Percentiles rank a stretch among this genome's conserved stretches.
Evolutionary conservation across 2,888 invertebrate genomes (phyloP).

Genomic region (Alsophila aescularia): DNA sequence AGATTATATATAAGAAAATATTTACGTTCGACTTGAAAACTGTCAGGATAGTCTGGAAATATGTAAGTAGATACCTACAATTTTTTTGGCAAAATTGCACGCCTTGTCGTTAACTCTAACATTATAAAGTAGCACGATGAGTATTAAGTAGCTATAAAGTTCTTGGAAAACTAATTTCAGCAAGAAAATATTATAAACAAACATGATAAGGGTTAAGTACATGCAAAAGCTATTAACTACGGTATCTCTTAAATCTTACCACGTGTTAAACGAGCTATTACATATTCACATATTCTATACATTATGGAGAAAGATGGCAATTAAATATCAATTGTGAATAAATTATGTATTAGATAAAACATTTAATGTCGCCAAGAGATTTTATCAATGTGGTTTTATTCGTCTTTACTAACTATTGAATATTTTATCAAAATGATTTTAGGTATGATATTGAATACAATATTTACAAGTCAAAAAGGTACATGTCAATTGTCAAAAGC

Average conservation of each 20-base stretch:
- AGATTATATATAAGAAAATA: too few species aligned
- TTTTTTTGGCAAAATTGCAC: too few species aligned
- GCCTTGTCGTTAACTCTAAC: background rate
- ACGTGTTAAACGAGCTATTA: constrained; percentile 19
- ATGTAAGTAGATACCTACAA: too few species aligned
- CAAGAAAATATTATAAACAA: background rate
- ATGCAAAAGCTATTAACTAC: constrained; percentile 7
- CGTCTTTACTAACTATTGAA: too few species aligned
- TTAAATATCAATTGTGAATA: constrained; percentile 12
- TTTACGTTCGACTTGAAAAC: too few species aligned
- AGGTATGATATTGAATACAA: background rate
- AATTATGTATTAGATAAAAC: constrained; percentile 8
- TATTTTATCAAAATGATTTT: background rate
- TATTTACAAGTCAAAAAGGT: too few species aligned
- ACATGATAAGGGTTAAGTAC: constrained; percentile 3
- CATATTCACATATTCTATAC: constrained; percentile 5
- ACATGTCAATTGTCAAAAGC: too few species aligned
- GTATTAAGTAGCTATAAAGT: too few species aligned
- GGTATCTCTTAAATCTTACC: constrained; percentile 1
- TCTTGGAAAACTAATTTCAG: constrained; percentile 3
- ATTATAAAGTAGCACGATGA: background rate
- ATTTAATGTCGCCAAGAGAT: background rate
- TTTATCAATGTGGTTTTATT: too few species aligned
- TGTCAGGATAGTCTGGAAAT: too few species aligned
- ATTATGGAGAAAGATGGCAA: constrained; percentile 10